A percentile compares a stretch with the other conserved stretches of the same genome.
Conservation (phyloP, 1,140 invertebrate genomes). For the Zophobas morio region DNA sequence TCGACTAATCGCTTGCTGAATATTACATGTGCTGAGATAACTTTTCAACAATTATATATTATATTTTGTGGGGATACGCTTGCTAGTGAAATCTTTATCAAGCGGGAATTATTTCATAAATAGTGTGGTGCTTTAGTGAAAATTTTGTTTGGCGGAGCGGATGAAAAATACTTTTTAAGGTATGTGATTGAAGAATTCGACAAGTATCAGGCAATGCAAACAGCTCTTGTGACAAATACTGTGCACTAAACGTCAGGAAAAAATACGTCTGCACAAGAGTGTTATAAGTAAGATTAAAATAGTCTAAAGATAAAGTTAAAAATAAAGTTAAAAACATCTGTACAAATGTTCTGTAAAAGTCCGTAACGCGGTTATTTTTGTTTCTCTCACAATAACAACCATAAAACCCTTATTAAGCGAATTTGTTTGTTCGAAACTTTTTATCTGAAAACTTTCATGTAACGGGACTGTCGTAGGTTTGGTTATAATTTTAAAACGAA, state of each 20-base stretch:
- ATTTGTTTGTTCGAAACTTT: too few species aligned
- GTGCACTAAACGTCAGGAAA: background rate
- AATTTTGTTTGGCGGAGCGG: background rate
- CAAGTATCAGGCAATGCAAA: background rate
- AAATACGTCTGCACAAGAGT: too few species aligned
- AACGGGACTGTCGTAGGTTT: too few species aligned
- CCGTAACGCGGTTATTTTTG: too few species aligned
- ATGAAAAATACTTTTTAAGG: constrained; percentile 33
- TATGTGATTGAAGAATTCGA: background rate
- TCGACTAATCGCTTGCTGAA: constrained; percentile 41
- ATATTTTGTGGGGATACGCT: constrained; percentile 5
- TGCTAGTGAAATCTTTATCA: constrained; percentile 12
- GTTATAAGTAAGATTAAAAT: too few species aligned
- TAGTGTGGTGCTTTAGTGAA: constrained; percentile 21
- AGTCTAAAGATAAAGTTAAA: too few species aligned
- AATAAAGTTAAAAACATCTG: too few species aligned
- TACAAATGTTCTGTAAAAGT: too few species aligned
- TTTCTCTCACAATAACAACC: too few species aligned
- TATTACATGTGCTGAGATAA: constrained; percentile 29
- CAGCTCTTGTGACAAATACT: background rate
- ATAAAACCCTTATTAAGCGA: too few species aligned
- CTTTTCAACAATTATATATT: constrained; percentile 20
- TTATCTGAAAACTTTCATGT: too few species aligned
- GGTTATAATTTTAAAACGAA: too few species aligned
- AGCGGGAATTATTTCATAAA: background rate